These are phyloP conservation scores for Oenanthe melanoleuca DNA, from an alignment of 2,113 vertebrate species.

Conservation along the genomic window DNA sequence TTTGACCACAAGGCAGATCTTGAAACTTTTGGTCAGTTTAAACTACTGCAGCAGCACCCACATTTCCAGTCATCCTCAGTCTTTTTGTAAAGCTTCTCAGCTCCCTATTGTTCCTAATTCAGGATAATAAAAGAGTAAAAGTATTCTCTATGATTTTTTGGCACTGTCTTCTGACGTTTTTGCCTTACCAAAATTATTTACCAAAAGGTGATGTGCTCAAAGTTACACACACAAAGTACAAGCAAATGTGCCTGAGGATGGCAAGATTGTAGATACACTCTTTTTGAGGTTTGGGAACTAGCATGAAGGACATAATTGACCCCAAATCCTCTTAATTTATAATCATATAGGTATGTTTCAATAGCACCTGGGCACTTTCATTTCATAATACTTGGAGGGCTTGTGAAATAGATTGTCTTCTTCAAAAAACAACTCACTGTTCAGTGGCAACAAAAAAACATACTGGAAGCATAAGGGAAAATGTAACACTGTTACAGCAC, in stretches of 20 bases:
- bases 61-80: not conserved
- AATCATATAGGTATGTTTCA: not conserved
- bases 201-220: not conserved
- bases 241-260: not conserved
- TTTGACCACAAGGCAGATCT: not conserved
- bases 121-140: not conserved
- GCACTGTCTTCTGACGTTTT: not conserved
- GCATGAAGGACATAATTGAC: not conserved
- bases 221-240: not conserved
- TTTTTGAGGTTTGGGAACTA: not conserved
- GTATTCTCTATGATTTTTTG: not conserved
- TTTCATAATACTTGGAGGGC: not conserved
- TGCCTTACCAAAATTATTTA: not conserved
- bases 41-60: not conserved
- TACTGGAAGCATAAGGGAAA: not conserved
- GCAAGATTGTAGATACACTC: not conserved
- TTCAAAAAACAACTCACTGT: not conserved
- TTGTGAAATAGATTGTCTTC: not conserved
- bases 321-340: not conserved
- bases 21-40: fast-evolving
- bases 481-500: not conserved
- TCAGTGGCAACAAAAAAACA: not conserved
- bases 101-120: not conserved
- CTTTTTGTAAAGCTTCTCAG: not conserved
- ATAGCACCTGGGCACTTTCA: not conserved